Conservation (phyloP, 2,888 invertebrate genomes). For the Drosophila neotestacea region DNA sequence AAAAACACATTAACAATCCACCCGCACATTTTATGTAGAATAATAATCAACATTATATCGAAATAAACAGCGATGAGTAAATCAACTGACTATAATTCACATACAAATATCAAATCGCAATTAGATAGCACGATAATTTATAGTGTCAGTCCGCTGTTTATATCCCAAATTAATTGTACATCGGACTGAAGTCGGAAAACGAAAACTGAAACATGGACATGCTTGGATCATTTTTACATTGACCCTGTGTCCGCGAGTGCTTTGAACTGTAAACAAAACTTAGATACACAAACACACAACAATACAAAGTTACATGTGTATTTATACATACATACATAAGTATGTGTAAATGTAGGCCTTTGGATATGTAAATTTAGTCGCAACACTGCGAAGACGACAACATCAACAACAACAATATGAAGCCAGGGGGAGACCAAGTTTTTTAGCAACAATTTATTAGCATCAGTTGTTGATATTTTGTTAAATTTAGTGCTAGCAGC, state of each 20-base stretch:
- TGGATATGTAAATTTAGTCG: conserved; percentile 41
- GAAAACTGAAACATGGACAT: conserved; percentile 52
- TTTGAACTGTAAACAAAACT: conserved; percentile 68
- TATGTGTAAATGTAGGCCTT: conserved; percentile 2
- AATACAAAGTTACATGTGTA: neutral
- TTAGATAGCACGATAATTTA: conserved; percentile 47
- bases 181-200: conserved; percentile 13
- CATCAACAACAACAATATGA: conserved; percentile 15
- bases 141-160: conserved; percentile 44
- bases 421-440: conserved; percentile 10
- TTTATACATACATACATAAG: neutral
- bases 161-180: conserved; percentile 17
- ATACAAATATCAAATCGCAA: conserved; percentile 52
- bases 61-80: conserved; percentile 25
- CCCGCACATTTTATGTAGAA: conserved; percentile 30
- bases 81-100: conserved; percentile 40
- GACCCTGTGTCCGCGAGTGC: conserved; percentile 69
- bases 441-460: conserved; percentile 54
- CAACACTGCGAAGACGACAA: conserved; percentile 57
- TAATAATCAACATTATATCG: conserved; percentile 25
- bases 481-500: conserved; percentile 38
- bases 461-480: conserved; percentile 37
- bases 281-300: conserved; percentile 23
- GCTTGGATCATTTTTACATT: conserved; percentile 58
- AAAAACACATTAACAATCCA: conserved; percentile 22